phyloP scores from a whole-genome alignment of 2,113 vertebrate species.

The Hippolais icterina region DNA sequence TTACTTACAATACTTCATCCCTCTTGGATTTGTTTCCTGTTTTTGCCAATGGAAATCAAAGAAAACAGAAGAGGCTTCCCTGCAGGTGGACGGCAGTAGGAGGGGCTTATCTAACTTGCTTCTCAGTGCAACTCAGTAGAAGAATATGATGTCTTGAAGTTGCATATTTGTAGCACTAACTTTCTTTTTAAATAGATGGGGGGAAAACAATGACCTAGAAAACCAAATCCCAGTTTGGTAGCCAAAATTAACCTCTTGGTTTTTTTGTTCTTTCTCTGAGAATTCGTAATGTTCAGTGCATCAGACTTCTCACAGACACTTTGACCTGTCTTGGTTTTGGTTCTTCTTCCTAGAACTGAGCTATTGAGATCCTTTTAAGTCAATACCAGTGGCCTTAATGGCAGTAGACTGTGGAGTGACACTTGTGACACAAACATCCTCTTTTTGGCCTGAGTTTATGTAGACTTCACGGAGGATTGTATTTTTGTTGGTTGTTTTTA shows the following conservation, averaged over 20 bases:
- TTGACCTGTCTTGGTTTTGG: conserved; percentile 68
- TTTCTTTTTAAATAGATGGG: conserved; percentile 77
- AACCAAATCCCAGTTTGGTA: conserved; percentile 86
- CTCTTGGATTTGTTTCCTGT: conserved; percentile 64
- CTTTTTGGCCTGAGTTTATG: conserved; percentile 76
- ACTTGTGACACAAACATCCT: conserved; percentile 68
- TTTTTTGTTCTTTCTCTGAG: conserved; percentile 79
- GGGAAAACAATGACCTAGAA: conserved; percentile 80
- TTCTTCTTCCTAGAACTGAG: conserved; percentile 75
- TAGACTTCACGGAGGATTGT: conserved; percentile 75
- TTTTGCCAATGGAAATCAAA: conserved; percentile 72
- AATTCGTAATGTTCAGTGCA: conserved; percentile 70
- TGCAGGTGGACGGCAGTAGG: conserved; percentile 68
- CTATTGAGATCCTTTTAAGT: conserved; percentile 75
- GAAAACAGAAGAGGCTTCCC: conserved; percentile 61
- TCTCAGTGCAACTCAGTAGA: conserved; percentile 75
- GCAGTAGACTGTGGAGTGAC: conserved; percentile 78
- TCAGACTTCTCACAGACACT: conserved; percentile 74
- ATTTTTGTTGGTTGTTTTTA: conserved; percentile 68
- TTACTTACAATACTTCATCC: conserved; percentile 55
- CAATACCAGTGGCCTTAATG: conserved; percentile 81
- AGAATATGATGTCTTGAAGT: conserved; percentile 72
- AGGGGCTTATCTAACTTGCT: conserved; percentile 77
- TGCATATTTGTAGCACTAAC: conserved; percentile 84
- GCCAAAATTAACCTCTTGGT: conserved; percentile 80